phyloP scores from a whole-genome alignment of 1,140 invertebrate genomes.

The Spodoptera frugiperda region DNA sequence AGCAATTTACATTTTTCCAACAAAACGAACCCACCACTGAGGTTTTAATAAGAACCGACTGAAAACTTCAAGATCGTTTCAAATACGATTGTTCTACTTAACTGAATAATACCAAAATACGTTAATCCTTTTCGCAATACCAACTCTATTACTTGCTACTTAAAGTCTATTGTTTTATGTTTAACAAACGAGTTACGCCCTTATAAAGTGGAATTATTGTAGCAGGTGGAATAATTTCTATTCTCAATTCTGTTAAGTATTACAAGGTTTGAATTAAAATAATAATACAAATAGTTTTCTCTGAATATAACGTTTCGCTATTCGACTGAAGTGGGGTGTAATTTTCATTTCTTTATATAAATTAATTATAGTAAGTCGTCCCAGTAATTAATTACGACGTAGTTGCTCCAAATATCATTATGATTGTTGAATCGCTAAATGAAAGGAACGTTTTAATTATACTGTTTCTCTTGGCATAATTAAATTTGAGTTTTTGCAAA shows the following conservation, averaged over 20 bases:
- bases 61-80: constrained; percentile 56
- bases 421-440: constrained; percentile 2
- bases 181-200: constrained; percentile 6
- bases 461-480: constrained; percentile 8
- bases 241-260: constrained; percentile 57
- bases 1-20: constrained; percentile 63
- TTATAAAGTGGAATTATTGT: constrained; percentile 53
- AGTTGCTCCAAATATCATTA: constrained; percentile 14
- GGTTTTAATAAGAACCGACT: constrained; percentile 59
- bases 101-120: constrained; percentile 57
- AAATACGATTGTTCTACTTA: constrained; percentile 63
- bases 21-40: constrained; percentile 54
- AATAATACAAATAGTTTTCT: constrained; percentile 41
- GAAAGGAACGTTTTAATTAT: background rate
- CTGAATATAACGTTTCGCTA: constrained; percentile 22
- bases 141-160: constrained; percentile 16
- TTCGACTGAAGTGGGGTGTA: constrained; percentile 13
- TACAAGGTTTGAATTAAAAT: constrained; percentile 55
- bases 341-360: constrained; percentile 18
- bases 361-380: constrained; percentile 8
- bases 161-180: constrained; percentile 42
- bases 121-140: constrained; percentile 24
- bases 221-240: constrained; percentile 59
- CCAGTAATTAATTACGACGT: constrained; percentile 4
- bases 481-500: constrained; percentile 7